Percentiles rank a stretch among this genome's conserved stretches.
Evolutionary conservation across 2,113 vertebrate species (phyloP).

Genomic region (Saiga tatarica): DNA sequence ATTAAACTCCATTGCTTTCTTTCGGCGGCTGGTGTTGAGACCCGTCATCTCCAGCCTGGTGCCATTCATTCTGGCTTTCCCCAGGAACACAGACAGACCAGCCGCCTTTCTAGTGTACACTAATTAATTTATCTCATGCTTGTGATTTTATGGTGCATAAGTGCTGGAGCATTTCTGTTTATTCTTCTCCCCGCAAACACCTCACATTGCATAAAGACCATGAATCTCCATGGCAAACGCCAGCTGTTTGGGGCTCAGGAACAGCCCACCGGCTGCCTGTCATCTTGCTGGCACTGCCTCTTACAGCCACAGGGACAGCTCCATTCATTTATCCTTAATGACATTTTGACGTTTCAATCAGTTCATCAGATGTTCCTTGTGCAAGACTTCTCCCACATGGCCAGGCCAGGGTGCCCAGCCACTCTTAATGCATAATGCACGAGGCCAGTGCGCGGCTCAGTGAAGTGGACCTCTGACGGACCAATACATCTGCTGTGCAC

Average conservation of each 20-base stretch:
- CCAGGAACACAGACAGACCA: constrained; percentile 63
- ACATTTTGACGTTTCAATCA: constrained; percentile 73
- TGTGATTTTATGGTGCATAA: constrained; percentile 69
- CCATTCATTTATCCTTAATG: constrained; percentile 65
- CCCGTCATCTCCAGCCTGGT: constrained; percentile 38
- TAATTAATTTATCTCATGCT: constrained; percentile 78
- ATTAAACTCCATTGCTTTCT: constrained; percentile 71
- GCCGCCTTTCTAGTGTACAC: constrained; percentile 64
- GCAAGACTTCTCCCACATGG: constrained; percentile 12
- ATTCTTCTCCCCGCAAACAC: constrained; percentile 68
- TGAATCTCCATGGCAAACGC: constrained; percentile 70
- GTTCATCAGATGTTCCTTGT: constrained; percentile 67
- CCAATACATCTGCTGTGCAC: not conserved
- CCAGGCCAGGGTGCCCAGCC: constrained; percentile 50
- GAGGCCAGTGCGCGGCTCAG: not conserved
- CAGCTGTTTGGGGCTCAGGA: constrained; percentile 45
- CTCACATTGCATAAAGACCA: constrained; percentile 55
- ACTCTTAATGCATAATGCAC: constrained; percentile 69
- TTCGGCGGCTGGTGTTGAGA: constrained; percentile 48
- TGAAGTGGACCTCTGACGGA: constrained; percentile 42
- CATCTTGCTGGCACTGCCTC: constrained; percentile 56
- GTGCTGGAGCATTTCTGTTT: constrained; percentile 73
- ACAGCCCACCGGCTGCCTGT: constrained; percentile 1
- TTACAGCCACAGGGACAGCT: constrained; percentile 50
- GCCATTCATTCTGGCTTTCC: constrained; percentile 65